A percentile compares a stretch with the other conserved stretches of the same genome.
These are phyloP conservation scores for Rhinichthys klamathensis DNA, from an alignment of 2,113 vertebrate species.

Conservation along the genomic window DNA sequence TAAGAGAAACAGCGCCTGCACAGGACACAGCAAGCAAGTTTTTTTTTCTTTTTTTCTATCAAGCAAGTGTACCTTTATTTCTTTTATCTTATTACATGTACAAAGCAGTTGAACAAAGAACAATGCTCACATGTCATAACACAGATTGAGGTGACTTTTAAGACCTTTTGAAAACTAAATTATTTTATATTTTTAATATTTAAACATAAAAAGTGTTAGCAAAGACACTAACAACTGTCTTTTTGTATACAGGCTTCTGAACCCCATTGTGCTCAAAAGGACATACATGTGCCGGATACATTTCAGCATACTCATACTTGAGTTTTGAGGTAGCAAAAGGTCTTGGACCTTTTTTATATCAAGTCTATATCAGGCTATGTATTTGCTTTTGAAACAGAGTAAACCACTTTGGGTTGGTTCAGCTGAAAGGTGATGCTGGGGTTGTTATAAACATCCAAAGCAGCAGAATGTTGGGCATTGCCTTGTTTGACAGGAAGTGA, in stretches of 20 bases:
- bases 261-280: neutral
- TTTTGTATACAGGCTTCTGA: neutral
- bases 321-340: slow-evolving; percentile 9
- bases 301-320: neutral
- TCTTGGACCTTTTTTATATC: neutral
- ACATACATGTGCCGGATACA: neutral
- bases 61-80: neutral
- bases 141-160: neutral
- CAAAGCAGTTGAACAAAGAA: neutral
- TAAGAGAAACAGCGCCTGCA: slow-evolving; percentile 26
- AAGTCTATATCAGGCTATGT: neutral
- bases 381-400: neutral
- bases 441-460: neutral
- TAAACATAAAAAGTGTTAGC: neutral
- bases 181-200: neutral
- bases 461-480: neutral
- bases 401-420: neutral
- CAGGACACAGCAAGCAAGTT: neutral
- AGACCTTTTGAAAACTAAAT: neutral
- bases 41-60: neutral
- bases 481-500: neutral
- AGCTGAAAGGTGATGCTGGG: neutral
- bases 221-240: neutral
- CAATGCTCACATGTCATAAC: neutral
- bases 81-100: neutral